Conservation (phyloP, 2,797 vertebrate species). For the Sparidentex hasta region DNA sequence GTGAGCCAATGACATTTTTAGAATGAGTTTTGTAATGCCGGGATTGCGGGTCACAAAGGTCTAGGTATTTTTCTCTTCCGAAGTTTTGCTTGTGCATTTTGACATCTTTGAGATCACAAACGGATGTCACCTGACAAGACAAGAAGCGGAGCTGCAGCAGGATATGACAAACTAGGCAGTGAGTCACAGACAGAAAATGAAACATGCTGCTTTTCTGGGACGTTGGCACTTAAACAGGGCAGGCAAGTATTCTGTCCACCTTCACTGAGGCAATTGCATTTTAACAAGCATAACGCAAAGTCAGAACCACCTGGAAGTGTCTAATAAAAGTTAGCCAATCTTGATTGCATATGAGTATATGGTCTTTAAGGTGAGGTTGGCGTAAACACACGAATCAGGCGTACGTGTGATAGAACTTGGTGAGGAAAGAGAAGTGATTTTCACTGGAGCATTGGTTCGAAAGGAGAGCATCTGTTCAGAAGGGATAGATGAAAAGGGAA, state of each 20-base stretch:
- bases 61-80: conserved; percentile 25
- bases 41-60: conserved; percentile 27
- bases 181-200: background rate
- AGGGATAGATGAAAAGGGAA: background rate
- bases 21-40: conserved; percentile 33
- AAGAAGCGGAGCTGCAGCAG: background rate
- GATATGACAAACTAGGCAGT: conserved; percentile 23
- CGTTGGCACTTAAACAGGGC: conserved; percentile 21
- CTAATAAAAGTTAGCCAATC: conserved; percentile 13
- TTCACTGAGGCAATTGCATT: background rate
- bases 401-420: background rate
- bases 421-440: background rate
- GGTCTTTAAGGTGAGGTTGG: background rate
- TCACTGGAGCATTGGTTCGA: background rate
- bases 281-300: background rate
- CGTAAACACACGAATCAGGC: background rate
- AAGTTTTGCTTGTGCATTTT: conserved; percentile 29
- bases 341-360: background rate
- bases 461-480: conserved; percentile 10
- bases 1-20: conserved; percentile 44
- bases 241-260: conserved; percentile 9
- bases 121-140: conserved; percentile 42
- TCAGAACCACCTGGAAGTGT: background rate
- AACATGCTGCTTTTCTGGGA: conserved; percentile 13
- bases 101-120: conserved; percentile 38